A percentile compares a stretch with the other conserved stretches of the same genome.
Evolutionary conservation across 2,888 invertebrate genomes (phyloP).

Genomic region (Omphaloscelis lunosa): DNA sequence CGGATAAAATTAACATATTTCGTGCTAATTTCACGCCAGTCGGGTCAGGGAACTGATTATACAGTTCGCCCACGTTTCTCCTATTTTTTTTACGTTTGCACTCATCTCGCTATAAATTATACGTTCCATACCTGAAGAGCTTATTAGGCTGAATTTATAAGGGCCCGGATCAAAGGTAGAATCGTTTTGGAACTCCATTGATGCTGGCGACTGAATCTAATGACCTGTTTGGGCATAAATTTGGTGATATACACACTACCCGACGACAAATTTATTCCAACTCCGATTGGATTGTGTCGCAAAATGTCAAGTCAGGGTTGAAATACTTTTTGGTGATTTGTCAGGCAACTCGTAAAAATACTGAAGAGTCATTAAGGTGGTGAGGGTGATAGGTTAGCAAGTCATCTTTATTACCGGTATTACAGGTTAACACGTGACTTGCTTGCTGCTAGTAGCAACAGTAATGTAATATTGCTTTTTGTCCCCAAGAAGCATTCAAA

Average conservation of each 20-base stretch:
- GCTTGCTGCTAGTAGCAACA: slow-evolving; percentile 9
- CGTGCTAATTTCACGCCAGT: slow-evolving; percentile 61
- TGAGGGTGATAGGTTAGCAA: slow-evolving; percentile 42
- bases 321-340: slow-evolving; percentile 53
- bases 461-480: slow-evolving; percentile 14
- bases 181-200: slow-evolving; percentile 61
- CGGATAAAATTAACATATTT: slow-evolving; percentile 68
- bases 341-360: slow-evolving; percentile 21
- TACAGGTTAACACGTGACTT: slow-evolving; percentile 32
- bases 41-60: slow-evolving; percentile 63
- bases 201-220: slow-evolving; percentile 59
- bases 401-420: slow-evolving; percentile 43
- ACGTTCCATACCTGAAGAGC: slow-evolving; percentile 67
- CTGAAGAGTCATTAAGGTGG: slow-evolving; percentile 41
- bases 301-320: slow-evolving; percentile 55
- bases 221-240: slow-evolving; percentile 63
- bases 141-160: slow-evolving; percentile 70
- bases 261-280: slow-evolving; percentile 45
- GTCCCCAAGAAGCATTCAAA: background rate
- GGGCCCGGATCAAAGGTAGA: slow-evolving; percentile 66
- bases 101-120: slow-evolving; percentile 70
- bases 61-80: slow-evolving; percentile 61
- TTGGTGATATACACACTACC: slow-evolving; percentile 55
- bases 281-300: slow-evolving; percentile 41
- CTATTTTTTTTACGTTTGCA: slow-evolving; percentile 65